These are phyloP conservation scores for Amphiprion clarkii DNA, from an alignment of 2,797 vertebrate genomes.

Conservation along the genomic window DNA sequence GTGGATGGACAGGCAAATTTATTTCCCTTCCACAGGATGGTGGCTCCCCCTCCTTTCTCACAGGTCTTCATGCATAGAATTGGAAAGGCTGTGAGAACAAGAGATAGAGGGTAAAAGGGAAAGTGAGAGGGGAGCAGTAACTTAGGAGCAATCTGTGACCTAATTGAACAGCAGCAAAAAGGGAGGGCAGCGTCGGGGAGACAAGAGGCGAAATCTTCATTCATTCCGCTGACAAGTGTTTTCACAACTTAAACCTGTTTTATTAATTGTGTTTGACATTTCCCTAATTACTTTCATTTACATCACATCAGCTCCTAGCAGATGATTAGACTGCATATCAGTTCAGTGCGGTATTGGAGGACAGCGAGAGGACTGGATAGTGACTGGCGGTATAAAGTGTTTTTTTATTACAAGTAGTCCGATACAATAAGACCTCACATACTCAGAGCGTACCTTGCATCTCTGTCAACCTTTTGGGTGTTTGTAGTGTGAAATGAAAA, in stretches of 20 bases:
- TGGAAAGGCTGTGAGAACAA: conserved; percentile 75
- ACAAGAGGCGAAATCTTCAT: conserved; percentile 86
- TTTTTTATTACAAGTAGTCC: conserved; percentile 58
- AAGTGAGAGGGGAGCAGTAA: conserved; percentile 74
- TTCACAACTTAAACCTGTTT: conserved; percentile 94
- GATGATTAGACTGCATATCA: conserved; percentile 93
- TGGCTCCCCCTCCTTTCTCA: conserved; percentile 76
- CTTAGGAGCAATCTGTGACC: conserved; percentile 86
- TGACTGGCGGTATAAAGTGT: conserved; percentile 48
- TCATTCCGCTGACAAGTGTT: conserved; percentile 96
- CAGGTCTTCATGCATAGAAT: conserved; percentile 83
- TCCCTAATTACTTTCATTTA: conserved; percentile 97
- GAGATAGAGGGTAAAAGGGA: conserved; percentile 74
- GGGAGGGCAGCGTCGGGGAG: conserved; percentile 72
- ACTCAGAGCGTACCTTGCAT: conserved; percentile 10
- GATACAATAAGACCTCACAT: conserved; percentile 43
- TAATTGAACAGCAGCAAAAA: conserved; percentile 86
- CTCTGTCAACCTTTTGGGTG: conserved; percentile 23
- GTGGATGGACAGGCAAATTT: conserved; percentile 93
- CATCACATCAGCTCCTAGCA: conserved; percentile 95
- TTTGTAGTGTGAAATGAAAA: conserved; percentile 55
- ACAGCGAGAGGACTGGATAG: conserved; percentile 58
- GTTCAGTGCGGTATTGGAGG: conserved; percentile 79
- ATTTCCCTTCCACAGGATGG: conserved; percentile 89
- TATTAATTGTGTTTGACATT: conserved; percentile 96